These are phyloP conservation scores for Pitta sordida DNA, from an alignment of 2,113 vertebrate genomes.

Conservation along the genomic window DNA sequence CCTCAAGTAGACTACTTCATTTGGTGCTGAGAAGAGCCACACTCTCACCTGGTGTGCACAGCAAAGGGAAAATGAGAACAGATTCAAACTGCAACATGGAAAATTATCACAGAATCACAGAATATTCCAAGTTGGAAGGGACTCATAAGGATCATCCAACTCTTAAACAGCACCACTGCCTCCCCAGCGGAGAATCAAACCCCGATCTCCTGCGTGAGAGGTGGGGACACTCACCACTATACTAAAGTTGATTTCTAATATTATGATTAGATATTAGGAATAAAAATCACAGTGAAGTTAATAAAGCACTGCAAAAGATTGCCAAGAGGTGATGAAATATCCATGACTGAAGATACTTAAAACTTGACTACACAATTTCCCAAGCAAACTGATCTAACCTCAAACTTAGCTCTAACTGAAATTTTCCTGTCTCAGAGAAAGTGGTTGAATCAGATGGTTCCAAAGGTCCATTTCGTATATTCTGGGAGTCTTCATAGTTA, in stretches of 20 bases:
- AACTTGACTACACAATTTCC: neutral
- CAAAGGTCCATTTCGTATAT: neutral
- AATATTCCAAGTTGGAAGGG: too few relatives aligned
- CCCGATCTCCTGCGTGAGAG: too few relatives aligned
- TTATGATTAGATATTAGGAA: neutral
- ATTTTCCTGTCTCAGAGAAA: neutral
- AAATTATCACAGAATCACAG: too few relatives aligned
- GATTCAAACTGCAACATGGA: neutral
- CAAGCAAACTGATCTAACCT: neutral
- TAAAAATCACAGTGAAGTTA: neutral
- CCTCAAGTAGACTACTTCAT: neutral
- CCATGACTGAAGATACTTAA: neutral
- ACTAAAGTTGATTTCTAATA: too few relatives aligned
- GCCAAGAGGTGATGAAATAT: neutral
- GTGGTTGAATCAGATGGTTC: neutral
- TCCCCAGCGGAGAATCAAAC: too few relatives aligned
- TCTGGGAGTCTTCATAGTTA: neutral
- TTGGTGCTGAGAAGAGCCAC: neutral
- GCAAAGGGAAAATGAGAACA: neutral
- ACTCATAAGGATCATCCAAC: too few relatives aligned
- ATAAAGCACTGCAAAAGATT: neutral
- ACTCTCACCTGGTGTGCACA: neutral
- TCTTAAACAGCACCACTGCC: too few relatives aligned
- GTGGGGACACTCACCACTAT: too few relatives aligned
- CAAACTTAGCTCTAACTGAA: neutral